Percentiles rank a stretch among this genome's conserved stretches.
These are phyloP conservation scores for Acholoe squamosa DNA, from an alignment of 2,888 invertebrate genomes.

Conservation along the genomic window DNA sequence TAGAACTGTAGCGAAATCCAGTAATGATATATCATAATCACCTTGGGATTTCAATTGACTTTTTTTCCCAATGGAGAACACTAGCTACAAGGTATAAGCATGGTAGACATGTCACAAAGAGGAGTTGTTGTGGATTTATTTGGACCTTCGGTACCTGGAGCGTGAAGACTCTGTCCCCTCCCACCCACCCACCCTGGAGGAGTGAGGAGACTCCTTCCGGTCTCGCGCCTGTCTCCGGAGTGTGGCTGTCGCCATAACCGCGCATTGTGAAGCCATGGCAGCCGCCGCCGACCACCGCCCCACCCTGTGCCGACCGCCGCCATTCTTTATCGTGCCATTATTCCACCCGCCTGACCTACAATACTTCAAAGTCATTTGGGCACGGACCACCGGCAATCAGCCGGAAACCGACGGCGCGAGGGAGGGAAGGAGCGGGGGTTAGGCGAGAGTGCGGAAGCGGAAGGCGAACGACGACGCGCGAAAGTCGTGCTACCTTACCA, in stretches of 20 bases:
- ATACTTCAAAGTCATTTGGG: constrained; percentile 50
- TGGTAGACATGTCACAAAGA: too few species aligned
- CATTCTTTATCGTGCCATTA: constrained; percentile 58
- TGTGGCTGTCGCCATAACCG: not conserved
- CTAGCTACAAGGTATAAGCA: too few species aligned
- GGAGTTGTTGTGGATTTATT: constrained; percentile 8
- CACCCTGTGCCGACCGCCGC: not conserved
- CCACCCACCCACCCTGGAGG: not conserved
- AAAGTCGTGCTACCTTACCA: not conserved
- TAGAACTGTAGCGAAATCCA: too few species aligned
- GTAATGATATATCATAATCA: too few species aligned
- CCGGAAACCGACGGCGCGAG: constrained; percentile 46
- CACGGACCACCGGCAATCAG: constrained; percentile 9
- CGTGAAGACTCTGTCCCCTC: not conserved
- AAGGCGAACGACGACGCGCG: not conserved
- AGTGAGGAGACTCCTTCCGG: constrained; percentile 36
- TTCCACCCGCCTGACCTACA: constrained; percentile 37
- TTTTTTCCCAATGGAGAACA: too few species aligned
- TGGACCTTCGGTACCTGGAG: not conserved
- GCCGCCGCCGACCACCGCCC: not conserved
- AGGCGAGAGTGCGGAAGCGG: not conserved
- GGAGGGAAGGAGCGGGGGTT: not conserved
- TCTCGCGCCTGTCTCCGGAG: constrained; percentile 24
- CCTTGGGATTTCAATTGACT: too few species aligned
- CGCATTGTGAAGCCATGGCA: constrained; percentile 39